phyloP scores from a whole-genome alignment of 92 coral and sea anemone species.

The Phymanthus crucifer region DNA sequence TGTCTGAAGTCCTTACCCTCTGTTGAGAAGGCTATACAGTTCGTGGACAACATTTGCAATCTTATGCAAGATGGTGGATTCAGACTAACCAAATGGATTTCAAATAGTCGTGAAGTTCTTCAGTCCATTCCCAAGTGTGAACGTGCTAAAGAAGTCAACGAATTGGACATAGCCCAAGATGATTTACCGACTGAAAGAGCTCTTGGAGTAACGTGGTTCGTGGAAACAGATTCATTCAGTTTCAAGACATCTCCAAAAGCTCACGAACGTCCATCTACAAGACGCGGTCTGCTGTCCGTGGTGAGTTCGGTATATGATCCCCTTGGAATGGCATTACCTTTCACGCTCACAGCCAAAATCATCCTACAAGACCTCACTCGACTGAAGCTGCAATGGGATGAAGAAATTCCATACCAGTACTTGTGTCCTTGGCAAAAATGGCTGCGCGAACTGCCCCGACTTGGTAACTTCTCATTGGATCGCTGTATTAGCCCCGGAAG shows the following conservation, averaged over 20 bases:
- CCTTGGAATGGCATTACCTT: conserved; percentile 10
- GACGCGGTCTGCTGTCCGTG: not conserved
- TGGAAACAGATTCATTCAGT: not conserved
- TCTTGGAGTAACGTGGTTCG: not conserved
- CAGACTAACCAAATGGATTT: conserved; percentile 9
- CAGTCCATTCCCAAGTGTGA: conserved; percentile 1
- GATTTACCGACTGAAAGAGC: conserved; percentile 13
- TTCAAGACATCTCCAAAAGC: not conserved
- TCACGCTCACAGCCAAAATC: not conserved
- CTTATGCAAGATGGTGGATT: not conserved
- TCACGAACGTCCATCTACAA: not conserved
- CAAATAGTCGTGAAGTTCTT: not conserved
- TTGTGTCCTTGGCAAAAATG: not conserved
- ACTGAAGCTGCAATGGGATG: conserved; percentile 1
- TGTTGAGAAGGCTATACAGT: not conserved
- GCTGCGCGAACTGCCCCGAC: not conserved
- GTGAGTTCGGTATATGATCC: conserved; percentile 12
- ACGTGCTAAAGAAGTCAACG: conserved; percentile 3
- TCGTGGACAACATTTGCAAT: not conserved
- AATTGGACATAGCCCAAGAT: not conserved
- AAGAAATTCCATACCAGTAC: not conserved
- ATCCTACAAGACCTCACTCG: conserved; percentile 3
- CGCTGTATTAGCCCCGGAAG: conserved; percentile 3
- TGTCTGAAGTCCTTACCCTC: conserved; percentile 10
- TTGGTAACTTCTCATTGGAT: not conserved